phyloP scores from a whole-genome alignment of 2,113 vertebrate genomes.

The Leptobrachium ailaonicum region DNA sequence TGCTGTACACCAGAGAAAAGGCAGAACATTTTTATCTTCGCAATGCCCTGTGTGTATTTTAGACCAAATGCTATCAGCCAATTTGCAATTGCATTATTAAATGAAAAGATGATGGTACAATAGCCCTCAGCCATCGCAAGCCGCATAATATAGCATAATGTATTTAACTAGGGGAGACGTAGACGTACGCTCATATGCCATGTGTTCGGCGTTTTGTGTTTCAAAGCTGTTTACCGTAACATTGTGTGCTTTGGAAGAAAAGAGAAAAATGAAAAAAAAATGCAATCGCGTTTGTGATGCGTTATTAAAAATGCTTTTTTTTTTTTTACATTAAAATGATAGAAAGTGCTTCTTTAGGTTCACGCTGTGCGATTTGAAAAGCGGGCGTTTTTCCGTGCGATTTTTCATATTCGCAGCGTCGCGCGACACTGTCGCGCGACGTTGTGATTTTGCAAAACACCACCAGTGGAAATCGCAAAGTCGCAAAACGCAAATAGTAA shows the following conservation, averaged over 20 bases:
- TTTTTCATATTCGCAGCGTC: no score
- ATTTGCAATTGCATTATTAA: conserved; percentile 97
- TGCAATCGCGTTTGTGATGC: no score
- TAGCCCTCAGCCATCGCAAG: conserved; percentile 87
- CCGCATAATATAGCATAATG: conserved; percentile 73
- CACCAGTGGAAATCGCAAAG: no score
- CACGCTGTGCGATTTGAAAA: no score
- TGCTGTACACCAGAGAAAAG: conserved; percentile 87
- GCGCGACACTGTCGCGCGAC: no score
- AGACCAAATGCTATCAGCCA: conserved; percentile 87
- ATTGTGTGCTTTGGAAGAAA: neutral
- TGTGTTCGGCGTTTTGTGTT: conserved; percentile 42
- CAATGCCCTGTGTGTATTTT: conserved; percentile 78
- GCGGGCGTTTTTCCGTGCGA: no score
- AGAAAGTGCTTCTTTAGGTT: no score
- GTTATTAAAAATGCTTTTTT: no score
- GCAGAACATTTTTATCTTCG: conserved; percentile 74
- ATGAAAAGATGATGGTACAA: conserved; percentile 95
- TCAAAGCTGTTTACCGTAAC: neutral
- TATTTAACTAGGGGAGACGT: conserved; percentile 83
- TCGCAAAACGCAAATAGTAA: no score
- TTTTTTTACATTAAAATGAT: no score
- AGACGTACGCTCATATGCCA: conserved; percentile 78
- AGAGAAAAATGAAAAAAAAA: neutral
- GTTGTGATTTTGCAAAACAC: no score